Base-by-base conservation (phyloP, 1,140 invertebrate genomes). In the Pararge aegeria region DNA sequence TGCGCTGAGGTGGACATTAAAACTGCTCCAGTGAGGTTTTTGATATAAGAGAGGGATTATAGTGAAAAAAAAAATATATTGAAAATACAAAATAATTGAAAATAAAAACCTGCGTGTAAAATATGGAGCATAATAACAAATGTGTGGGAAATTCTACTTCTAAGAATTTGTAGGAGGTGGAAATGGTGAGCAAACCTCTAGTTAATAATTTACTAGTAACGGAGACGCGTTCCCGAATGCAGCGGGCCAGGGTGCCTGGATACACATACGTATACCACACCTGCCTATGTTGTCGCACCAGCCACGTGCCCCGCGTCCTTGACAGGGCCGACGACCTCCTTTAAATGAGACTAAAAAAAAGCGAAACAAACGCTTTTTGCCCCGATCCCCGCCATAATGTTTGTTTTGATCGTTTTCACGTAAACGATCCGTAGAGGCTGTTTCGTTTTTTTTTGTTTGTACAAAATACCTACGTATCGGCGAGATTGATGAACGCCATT, bases 401-500 rank as follows among this genome's bases (percentile, higher is more conserved):
- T 88, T 84, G 79, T 87, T 88, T 82, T 83, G 78, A 86, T 82
- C 78, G 80, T 78, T 84, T 83, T 83, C 76, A 80, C 75, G 75
- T 84, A 80, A 83, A 83, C 70, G 69, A 82, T 73, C 73, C 73
- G 67, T 69, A 70, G 72, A 66, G 61, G 61, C 63, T 70, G 67
- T 73, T 73, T 75, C 70, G 55, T 64, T 2, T 73, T 75, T 78
- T 82, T 75, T 78, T 72, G 64, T 62, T 68, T 59, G 49, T 63
- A 51, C n/a, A n/a, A n/a, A n/a, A n/a, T n/a, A n/a, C n/a, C n/a
- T n/a, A 46, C 13, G 30, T 51, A 37, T 49, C 38, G 30, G 5
- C 48, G 50, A 54, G 61, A 70, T 73, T 70, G 64, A 78, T 71
- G 66, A 65, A 67, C 61, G 70, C 70, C 72, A 63, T 78, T 79